phyloP scores from a whole-genome alignment of 1,140 invertebrate species.

The Macrocentrus cingulum region DNA sequence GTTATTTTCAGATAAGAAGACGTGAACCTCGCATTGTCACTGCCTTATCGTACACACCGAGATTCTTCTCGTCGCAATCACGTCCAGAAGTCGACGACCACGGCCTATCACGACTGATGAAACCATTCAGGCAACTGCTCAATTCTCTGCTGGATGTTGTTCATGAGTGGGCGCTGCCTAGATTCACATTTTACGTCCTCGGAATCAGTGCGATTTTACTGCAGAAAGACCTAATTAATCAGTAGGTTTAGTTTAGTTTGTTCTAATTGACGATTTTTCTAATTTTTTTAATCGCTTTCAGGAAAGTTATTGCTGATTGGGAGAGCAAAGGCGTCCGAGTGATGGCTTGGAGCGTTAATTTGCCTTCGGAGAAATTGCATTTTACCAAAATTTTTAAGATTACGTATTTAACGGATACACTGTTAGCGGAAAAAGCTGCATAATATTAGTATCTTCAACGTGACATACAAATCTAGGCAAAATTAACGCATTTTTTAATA shows the following conservation, averaged over 20 bases:
- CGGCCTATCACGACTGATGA: slow-evolving; percentile 45
- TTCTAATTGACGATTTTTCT: not conserved
- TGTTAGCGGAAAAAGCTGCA: slow-evolving; percentile 61
- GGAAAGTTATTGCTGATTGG: slow-evolving; percentile 63
- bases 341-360: slow-evolving; percentile 68
- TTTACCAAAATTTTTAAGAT: slow-evolving; percentile 62
- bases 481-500: not conserved
- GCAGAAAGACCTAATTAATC: slow-evolving; percentile 71
- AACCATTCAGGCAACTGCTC: slow-evolving; percentile 53
- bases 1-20: slow-evolving; percentile 69
- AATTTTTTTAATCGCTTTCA: slow-evolving; percentile 45
- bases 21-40: slow-evolving; percentile 66
- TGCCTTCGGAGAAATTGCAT: slow-evolving; percentile 67
- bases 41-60: slow-evolving; percentile 65
- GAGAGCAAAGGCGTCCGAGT: slow-evolving; percentile 59
- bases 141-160: slow-evolving; percentile 58
- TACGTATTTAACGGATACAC: slow-evolving; percentile 69
- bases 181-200: slow-evolving; percentile 59
- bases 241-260: too few relatives aligned
- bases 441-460: slow-evolving; percentile 29
- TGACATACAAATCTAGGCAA: not conserved
- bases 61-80: slow-evolving; percentile 55
- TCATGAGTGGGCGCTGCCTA: slow-evolving; percentile 61
- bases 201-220: slow-evolving; percentile 68
- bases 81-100: slow-evolving; percentile 51